Base-by-base conservation (phyloP, 1,140 invertebrate species). In the Metopolophium dirhodum region DNA sequence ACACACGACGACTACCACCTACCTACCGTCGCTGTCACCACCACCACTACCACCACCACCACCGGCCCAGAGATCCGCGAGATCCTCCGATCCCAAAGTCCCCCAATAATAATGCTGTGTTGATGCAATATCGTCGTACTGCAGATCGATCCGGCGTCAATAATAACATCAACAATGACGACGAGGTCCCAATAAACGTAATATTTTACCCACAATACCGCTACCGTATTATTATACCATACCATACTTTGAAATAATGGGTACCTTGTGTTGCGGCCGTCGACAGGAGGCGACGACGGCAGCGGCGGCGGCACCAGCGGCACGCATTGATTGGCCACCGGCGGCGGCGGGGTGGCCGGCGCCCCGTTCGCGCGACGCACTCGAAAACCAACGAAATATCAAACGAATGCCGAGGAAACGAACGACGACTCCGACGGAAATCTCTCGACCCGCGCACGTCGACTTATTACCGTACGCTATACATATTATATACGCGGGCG, bases 301-400 rank as follows among this genome's bases (percentile, higher is more conserved):
- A 23, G 30, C 86, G 47, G 45, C 86, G 47, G 45, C 86, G 86
- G 86, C 45, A 35, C 41, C 41, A 61, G 49, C 90, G n/a, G 91
- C n/a, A 54, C 68, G 77, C 91, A 93, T 93, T 93, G 91, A 93
- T 93, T 86, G 91, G 91, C 91, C 91, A 93, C 91, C 91, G 91
- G 49, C 82, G 49, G 91, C 91, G 41, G 91, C 91, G 41, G 57
- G 49, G 77, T 51, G 91, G 91, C 91, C 91, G 91, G 82, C 91
- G 91, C 91, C 82, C 91, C 82, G 68, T 82, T 91, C 91, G n/a
- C 23, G 26, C 91, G 45, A 20, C 88, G 54, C 88, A 57, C 88
- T 57, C 47, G 85, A 86, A 88, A 88, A 88, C 87, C 23, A 35
- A 88, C 87, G 45, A 20, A 35, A 88, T 51, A 51, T n/a, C 47